Evolutionary conservation across 2,888 invertebrate species (phyloP).

Genomic region (Drosophila neotestacea): DNA sequence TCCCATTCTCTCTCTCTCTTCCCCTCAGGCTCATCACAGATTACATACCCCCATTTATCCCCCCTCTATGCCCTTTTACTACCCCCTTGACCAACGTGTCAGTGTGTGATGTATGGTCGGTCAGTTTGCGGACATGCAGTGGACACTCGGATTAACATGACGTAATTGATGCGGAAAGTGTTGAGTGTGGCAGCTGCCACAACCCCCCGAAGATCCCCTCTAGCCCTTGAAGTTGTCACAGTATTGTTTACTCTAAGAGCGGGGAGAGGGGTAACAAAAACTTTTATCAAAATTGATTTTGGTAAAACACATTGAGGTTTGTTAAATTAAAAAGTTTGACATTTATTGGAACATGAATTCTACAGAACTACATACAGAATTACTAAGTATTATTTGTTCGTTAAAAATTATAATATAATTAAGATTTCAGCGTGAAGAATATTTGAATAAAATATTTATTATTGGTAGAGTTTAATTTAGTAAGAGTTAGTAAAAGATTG

Average conservation of each 20-base stretch:
- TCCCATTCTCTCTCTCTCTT: neutral
- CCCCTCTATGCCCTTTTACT: neutral
- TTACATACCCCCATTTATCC: neutral
- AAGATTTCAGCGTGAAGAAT: no score
- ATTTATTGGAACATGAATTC: neutral
- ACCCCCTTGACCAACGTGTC: slow-evolving; percentile 18
- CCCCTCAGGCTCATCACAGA: neutral
- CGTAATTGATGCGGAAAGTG: slow-evolving; percentile 82
- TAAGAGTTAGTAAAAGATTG: no score
- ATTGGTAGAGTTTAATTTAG: no score
- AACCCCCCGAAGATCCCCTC: slow-evolving; percentile 2
- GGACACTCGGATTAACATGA: slow-evolving; percentile 83
- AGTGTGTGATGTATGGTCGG: slow-evolving; percentile 83
- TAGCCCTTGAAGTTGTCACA: slow-evolving; percentile 4
- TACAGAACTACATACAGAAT: neutral
- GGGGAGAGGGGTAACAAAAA: neutral
- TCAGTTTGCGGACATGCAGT: slow-evolving; percentile 84
- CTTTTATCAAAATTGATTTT: slow-evolving; percentile 64
- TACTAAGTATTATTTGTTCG: neutral
- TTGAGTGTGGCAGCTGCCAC: slow-evolving; percentile 79
- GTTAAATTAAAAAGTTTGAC: neutral
- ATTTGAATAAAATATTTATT: no score
- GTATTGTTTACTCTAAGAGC: slow-evolving; percentile 2
- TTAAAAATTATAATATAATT: neutral
- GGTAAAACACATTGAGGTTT: neutral